A percentile compares a stretch with the other conserved stretches of the same genome.
These are phyloP conservation scores for Notoglanidium macrostoma DNA, from an alignment of 2,797 vertebrate genomes.

Conservation along the genomic window DNA sequence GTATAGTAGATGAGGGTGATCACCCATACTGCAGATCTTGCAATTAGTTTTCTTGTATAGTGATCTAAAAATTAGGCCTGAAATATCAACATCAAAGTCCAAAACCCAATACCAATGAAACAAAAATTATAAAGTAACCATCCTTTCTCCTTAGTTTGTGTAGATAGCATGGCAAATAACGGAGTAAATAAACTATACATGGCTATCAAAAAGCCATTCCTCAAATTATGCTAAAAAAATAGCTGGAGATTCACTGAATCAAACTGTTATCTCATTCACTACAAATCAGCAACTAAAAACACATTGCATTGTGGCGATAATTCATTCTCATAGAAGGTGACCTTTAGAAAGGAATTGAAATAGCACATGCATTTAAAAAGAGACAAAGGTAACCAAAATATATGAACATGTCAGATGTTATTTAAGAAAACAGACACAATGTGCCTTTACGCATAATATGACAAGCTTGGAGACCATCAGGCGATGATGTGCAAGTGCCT, in stretches of 20 bases:
- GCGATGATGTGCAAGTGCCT: conserved; percentile 25
- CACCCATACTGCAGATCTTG: background rate
- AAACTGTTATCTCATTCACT: conserved; percentile 51
- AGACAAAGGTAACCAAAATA: conserved; percentile 28
- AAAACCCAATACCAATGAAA: too few relatives aligned
- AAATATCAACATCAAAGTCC: background rate
- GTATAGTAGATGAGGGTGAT: conserved; percentile 5
- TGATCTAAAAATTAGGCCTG: background rate
- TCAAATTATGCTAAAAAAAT: conserved; percentile 3
- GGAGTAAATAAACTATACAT: background rate
- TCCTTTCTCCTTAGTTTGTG: background rate
- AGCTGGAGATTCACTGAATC: conserved; percentile 47
- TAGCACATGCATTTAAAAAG: conserved; percentile 41
- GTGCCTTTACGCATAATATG: conserved; percentile 24
- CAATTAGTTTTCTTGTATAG: background rate
- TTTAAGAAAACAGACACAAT: conserved; percentile 41
- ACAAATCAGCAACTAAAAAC: conserved; percentile 46
- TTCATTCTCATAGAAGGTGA: conserved; percentile 61
- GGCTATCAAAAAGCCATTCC: conserved; percentile 15
- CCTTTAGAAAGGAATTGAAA: conserved; percentile 60
- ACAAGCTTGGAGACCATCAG: background rate
- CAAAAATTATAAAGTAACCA: background rate
- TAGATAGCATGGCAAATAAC: background rate
- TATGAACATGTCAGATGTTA: conserved; percentile 41
- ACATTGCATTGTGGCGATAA: conserved; percentile 57